These are phyloP conservation scores for Leptothorax acervorum DNA, from an alignment of 2,888 invertebrate genomes.

Conservation along the genomic window DNA sequence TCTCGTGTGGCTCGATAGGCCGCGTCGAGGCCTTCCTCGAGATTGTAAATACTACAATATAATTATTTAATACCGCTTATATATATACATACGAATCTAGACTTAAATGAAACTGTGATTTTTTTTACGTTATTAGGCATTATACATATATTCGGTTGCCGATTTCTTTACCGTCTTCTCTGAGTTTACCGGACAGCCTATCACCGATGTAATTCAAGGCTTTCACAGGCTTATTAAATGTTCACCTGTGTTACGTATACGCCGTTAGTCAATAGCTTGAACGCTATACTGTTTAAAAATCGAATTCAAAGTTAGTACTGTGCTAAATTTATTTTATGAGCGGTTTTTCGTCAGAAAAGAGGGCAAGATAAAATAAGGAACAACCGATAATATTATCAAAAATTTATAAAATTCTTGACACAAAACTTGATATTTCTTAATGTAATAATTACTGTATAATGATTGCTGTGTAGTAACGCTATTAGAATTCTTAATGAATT, in stretches of 20 bases:
- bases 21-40: conserved; percentile 40
- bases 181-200: conserved; percentile 8
- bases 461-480: neutral
- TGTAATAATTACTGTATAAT: conserved; percentile 11
- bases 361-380: neutral
- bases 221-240: conserved; percentile 27
- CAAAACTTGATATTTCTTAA: neutral
- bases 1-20: conserved; percentile 35
- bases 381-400: neutral
- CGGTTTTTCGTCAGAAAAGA: neutral
- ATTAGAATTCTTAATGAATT: neutral
- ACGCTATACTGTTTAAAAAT: neutral
- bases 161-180: conserved; percentile 26
- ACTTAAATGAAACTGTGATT: conserved; percentile 64
- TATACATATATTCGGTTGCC: neutral
- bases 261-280: conserved; percentile 15
- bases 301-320: neutral
- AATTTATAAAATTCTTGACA: neutral
- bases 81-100: conserved; percentile 58
- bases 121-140: conserved; percentile 52
- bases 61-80: conserved; percentile 64
- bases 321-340: neutral
- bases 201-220: conserved; percentile 29
- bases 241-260: neutral
- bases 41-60: conserved; percentile 61